phyloP scores from a whole-genome alignment of 2,888 invertebrate species.

The Tillus elongatus region DNA sequence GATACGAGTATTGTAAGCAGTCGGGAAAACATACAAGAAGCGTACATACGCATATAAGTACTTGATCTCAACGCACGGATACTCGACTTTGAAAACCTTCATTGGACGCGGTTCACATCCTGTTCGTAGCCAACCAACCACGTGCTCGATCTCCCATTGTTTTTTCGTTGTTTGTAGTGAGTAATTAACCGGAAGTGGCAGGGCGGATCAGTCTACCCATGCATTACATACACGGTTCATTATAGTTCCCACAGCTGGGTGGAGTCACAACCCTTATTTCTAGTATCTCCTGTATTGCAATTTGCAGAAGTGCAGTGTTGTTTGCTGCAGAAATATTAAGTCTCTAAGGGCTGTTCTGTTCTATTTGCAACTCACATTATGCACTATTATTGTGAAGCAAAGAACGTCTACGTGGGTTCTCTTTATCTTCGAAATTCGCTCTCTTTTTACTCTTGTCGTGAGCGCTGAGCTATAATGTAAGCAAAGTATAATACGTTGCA shows the following conservation, averaged over 20 bases:
- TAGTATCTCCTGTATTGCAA: slow-evolving; percentile 17
- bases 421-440: no score
- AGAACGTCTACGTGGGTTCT: no score
- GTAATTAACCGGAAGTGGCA: slow-evolving; percentile 39
- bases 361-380: no score
- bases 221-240: slow-evolving; percentile 26
- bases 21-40: no score
- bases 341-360: no score
- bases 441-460: no score
- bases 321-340: no score
- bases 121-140: slow-evolving; percentile 35
- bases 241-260: slow-evolving; percentile 32
- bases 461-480: no score
- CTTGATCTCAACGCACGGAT: slow-evolving; percentile 29
- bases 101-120: slow-evolving; percentile 33
- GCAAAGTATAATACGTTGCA: no score
- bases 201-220: slow-evolving; percentile 33
- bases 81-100: slow-evolving; percentile 28
- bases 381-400: no score
- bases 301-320: slow-evolving; percentile 19
- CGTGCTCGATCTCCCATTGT: slow-evolving; percentile 34
- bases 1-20: no score
- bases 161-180: slow-evolving; percentile 33
- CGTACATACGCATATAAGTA: slow-evolving; percentile 11
- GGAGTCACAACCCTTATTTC: slow-evolving; percentile 27